Evolutionary conservation across 2,888 invertebrate species (phyloP), one percentile per base, ranked within the genome.

Genomic region (Nemapogon koenigi): DNA sequence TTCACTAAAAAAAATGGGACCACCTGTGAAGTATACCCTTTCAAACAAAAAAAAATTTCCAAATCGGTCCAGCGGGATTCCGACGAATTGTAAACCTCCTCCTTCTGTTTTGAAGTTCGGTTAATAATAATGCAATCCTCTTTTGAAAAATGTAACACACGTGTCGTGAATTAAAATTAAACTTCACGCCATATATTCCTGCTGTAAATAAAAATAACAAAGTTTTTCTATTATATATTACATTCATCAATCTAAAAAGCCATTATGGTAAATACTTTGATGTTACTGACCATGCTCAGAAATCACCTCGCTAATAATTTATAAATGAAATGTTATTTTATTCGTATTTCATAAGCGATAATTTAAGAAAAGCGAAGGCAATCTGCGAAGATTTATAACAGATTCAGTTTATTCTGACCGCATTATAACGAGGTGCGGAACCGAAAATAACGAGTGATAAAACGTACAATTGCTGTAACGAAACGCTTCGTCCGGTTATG

Each of bases 351-450:
- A 30, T 6, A 4, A 30, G 31, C 8, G 15, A 30, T 22, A 8
- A 37, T 37, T 37, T 11, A 28, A 59, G 64, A 59, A 57, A 59
- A 63, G 60, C 60, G 57, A 55, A 50, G 55, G 54, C 52, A 46
- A 55, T 60, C 48, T 55, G 44, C 46, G 39, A 43, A 58, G 56
- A 64, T 62, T 61, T 66, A 68, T 60, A 41, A 41, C 13, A 17
- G 49, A 48, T 46, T 49, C 46, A 49, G 48, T 48, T 46, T 49
- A 52, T 53, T 50, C 44, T 41, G 45, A 46, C 46, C 46, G 45
- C 48, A 16, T 40, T 43, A 50, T 50, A 52, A 53, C 48, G 46
- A 52, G 49, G 43, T 40, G 13, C 15, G 16, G 11, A 40, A 42
- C 45, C 51, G 50, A 50, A 42, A 55, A 59, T 53, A 56, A 48